Evolutionary conservation across 2,113 vertebrate genomes (phyloP).

Genomic region (Hemicordylus capensis): DNA sequence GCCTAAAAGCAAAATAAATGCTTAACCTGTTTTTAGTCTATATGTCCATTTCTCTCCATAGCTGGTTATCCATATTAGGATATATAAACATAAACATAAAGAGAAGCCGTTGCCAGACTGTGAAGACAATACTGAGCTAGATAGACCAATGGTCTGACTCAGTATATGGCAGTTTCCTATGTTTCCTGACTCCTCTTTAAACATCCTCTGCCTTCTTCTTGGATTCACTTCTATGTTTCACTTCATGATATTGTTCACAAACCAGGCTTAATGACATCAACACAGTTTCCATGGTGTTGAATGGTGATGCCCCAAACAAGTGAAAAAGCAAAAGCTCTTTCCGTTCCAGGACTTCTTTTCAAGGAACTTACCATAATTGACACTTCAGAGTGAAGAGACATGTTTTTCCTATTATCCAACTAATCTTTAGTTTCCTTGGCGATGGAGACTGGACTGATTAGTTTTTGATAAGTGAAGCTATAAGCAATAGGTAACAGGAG

Average conservation of each 20-base stretch:
- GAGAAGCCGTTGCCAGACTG: no score
- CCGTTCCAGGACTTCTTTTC: background rate
- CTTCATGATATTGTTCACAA: conserved; percentile 15
- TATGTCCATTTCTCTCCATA: background rate
- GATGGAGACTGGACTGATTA: background rate
- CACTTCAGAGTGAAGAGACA: background rate
- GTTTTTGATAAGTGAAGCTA: background rate
- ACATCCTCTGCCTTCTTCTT: background rate
- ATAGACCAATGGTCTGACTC: no score
- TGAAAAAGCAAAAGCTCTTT: background rate
- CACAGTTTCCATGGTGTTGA: conserved; percentile 11
- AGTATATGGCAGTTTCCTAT: no score
- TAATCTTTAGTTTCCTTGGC: conserved; percentile 16
- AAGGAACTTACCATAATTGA: background rate
- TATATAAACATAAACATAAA: background rate
- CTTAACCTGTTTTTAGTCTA: background rate
- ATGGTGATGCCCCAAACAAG: background rate
- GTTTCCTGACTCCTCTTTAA: background rate
- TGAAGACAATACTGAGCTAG: no score
- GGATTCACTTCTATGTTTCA: background rate
- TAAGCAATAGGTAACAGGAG: no score
- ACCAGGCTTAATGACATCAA: background rate
- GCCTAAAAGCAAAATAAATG: background rate
- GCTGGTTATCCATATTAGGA: background rate
- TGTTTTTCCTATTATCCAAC: background rate